A percentile compares a stretch with the other conserved stretches of the same genome.
Evolutionary conservation across 2,113 vertebrate species (phyloP).

Genomic region (Tetrao urogallus): DNA sequence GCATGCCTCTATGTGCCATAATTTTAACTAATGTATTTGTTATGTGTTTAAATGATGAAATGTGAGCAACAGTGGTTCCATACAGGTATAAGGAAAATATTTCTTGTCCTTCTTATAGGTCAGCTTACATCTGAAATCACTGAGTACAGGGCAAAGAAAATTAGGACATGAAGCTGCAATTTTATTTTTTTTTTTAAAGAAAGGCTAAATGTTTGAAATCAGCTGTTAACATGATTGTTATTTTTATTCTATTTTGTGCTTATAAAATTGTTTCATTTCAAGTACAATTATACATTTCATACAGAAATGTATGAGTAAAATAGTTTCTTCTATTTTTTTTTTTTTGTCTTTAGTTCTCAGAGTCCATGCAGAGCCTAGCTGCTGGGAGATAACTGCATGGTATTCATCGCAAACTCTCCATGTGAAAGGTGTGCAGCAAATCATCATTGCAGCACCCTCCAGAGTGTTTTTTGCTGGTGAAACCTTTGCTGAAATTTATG

Average conservation of each 20-base stretch:
- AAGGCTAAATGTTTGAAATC: neutral
- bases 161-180: neutral
- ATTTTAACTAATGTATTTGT: constrained; percentile 24
- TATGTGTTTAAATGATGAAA: constrained; percentile 8
- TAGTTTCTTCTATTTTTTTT: neutral
- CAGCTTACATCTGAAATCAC: neutral
- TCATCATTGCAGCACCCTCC: neutral
- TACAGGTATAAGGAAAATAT: constrained; percentile 4
- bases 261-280: neutral
- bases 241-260: neutral
- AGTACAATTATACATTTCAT: neutral
- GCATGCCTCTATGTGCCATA: neutral
- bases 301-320: neutral
- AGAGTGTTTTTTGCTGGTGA: neutral
- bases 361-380: neutral
- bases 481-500: neutral
- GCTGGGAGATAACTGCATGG: neutral
- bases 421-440: neutral
- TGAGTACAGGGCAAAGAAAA: neutral
- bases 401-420: neutral
- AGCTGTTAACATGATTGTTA: neutral
- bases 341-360: neutral
- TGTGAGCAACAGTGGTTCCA: constrained; percentile 2
- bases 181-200: neutral
- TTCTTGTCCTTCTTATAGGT: neutral